Conservation (phyloP, 2,797 vertebrate genomes). For the Momotus momota region DNA sequence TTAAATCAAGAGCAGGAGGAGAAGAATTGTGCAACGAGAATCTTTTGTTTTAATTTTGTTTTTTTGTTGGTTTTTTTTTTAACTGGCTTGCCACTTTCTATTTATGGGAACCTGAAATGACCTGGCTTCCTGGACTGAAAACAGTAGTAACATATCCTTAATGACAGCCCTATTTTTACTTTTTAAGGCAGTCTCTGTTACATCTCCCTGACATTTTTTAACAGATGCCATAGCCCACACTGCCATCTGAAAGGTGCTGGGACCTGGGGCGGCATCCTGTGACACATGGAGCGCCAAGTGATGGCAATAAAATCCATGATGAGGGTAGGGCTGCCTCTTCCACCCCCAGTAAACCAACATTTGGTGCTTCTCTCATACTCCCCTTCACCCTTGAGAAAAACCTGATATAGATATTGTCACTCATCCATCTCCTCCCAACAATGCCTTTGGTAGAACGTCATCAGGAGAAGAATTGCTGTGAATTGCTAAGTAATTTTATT, state of each 20-base stretch:
- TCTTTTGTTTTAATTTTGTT: background rate
- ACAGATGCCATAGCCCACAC: background rate
- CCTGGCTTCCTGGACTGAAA: conserved; percentile 49
- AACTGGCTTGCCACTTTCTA: conserved; percentile 19
- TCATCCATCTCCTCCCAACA: background rate
- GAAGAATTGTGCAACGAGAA: conserved; percentile 50
- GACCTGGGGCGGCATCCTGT: background rate
- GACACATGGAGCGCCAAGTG: rapidly evolving
- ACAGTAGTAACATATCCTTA: background rate
- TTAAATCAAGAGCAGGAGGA: conserved; percentile 30
- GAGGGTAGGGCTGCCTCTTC: background rate
- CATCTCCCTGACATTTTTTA: background rate
- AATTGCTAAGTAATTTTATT: background rate
- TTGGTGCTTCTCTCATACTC: background rate
- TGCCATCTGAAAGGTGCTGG: background rate
- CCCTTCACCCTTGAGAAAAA: background rate
- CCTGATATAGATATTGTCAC: background rate
- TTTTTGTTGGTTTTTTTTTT: background rate
- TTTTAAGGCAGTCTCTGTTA: background rate
- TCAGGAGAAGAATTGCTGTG: background rate
- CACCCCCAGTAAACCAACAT: background rate
- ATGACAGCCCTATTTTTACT: background rate
- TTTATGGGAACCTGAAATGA: conserved; percentile 60
- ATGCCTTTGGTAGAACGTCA: background rate
- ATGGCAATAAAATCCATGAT: background rate